phyloP scores from a whole-genome alignment of 2,797 vertebrate species.

The Aplochiton taeniatus region DNA sequence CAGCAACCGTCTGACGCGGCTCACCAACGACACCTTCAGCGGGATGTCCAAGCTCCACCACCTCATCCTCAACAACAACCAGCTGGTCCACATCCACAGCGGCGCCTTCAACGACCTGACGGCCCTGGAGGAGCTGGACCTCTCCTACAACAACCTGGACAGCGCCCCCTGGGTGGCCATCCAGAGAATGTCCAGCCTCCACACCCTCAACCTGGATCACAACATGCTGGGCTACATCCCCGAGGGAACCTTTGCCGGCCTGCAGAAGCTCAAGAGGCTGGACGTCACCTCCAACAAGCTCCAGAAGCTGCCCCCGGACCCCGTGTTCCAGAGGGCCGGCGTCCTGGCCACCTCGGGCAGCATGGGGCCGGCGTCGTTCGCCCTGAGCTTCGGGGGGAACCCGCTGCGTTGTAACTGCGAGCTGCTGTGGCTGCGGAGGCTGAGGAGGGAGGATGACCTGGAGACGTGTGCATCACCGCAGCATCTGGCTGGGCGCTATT shows the following conservation, averaged over 20 bases:
- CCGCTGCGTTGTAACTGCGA: conserved; percentile 98
- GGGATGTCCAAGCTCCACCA: conserved; percentile 98
- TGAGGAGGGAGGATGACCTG: conserved; percentile 91
- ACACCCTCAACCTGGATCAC: conserved; percentile 96
- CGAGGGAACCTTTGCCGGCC: conserved; percentile 94
- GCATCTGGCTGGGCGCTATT: conserved; percentile 92
- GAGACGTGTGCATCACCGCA: conserved; percentile 95
- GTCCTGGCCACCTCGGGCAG: conserved; percentile 93
- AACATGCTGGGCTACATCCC: conserved; percentile 99
- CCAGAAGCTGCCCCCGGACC: conserved; percentile 96
- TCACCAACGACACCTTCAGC: conserved; percentile 96
- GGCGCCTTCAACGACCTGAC: conserved; percentile 96
- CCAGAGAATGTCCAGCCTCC: conserved; percentile 94
- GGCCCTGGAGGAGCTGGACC: conserved; percentile 93
- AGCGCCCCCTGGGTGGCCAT: conserved; percentile 96
- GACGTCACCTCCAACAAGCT: conserved; percentile 98
- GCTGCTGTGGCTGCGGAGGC: conserved; percentile 90
- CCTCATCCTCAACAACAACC: conserved; percentile 98
- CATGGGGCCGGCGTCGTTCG: conserved; percentile 88
- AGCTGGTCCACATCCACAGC: conserved; percentile 90
- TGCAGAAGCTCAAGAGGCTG: conserved; percentile 96
- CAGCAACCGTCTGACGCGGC: conserved; percentile 93
- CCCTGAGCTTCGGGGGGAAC: conserved; percentile 95
- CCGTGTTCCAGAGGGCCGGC: conserved; percentile 93
- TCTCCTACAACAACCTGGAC: conserved; percentile 98